Evolutionary conservation across 2,113 vertebrate species (phyloP), one percentile per base, ranked within the genome.

Genomic region (Trachemys scripta): DNA sequence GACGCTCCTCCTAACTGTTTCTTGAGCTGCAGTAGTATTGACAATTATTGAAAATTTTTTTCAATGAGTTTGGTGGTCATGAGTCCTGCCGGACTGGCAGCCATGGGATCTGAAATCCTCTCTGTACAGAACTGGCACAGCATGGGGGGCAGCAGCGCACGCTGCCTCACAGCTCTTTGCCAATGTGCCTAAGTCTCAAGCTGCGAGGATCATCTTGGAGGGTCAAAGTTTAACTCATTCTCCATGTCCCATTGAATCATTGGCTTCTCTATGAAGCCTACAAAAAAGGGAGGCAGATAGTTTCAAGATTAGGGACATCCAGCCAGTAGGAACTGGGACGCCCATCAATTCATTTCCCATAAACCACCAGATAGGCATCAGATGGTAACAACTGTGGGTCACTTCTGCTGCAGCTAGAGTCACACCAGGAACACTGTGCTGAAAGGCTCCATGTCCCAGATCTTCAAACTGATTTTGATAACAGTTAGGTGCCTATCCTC

Each of bases 151-250:
- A 27, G 72, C 72, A 25, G 24, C 10, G 5, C 72, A 76, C 1
- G 11, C 38, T 42, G n/a, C 42, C 72, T 42, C 19, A 6, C 6
- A 45, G 24, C 42, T 76, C 20, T 38, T 76, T 76, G 72, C 72
- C 22, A 45, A 10, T 9, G 35, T n/a, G 35, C 72, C 72, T 76
- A 75, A 38, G 38, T 38, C 76, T 65, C 4, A 16, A 0, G 50
- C 24, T 54, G 1, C 0, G 1, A 47, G 86, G 56, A 19, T 31
- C 49, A 6, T 27, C 24, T 0, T 1, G n/a, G 54, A 38, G 50
- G 90, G 75, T 0, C 0, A 19, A 53, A 35, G 51, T 29, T 62
- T 79, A 88, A 91, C 45, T 57, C 49, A 8, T 56, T 91, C 80
- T 85, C 49, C 82, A 42, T 49, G 76, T 76, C 47, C 65, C 72